Evolutionary conservation across 1,140 invertebrate species (phyloP).

Genomic region (Drosophila insularis): DNA sequence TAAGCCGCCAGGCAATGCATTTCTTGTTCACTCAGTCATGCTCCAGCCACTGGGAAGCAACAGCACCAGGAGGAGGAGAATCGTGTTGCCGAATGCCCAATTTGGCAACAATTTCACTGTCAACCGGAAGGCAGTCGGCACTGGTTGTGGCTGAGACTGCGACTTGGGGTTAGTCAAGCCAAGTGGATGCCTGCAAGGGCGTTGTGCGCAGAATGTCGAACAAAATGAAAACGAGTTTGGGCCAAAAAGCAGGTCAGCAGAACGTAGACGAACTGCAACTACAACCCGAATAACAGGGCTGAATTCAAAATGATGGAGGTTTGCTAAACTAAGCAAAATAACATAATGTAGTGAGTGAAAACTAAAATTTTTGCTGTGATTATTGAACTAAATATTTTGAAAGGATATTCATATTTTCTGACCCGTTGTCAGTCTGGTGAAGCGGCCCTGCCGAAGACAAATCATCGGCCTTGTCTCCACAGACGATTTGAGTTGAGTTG

Average conservation of each 20-base stretch:
- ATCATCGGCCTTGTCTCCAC: slow-evolving; percentile 61
- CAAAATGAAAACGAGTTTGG: slow-evolving; percentile 74
- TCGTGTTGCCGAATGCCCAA: slow-evolving; percentile 59
- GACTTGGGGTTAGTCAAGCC: slow-evolving; percentile 12
- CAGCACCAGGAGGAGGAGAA: slow-evolving; percentile 33
- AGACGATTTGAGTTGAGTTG: background rate
- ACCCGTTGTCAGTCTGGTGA: background rate
- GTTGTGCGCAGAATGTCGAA: slow-evolving; percentile 59
- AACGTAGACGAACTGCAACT: slow-evolving; percentile 44
- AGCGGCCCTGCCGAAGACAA: slow-evolving; percentile 37
- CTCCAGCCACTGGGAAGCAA: slow-evolving; percentile 44
- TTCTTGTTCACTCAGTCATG: slow-evolving; percentile 34
- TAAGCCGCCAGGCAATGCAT: slow-evolving; percentile 64
- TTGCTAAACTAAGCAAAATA: too few species aligned
- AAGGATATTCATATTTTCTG: too few species aligned
- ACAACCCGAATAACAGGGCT: slow-evolving; percentile 22
- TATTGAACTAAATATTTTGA: too few species aligned
- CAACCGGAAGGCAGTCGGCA: slow-evolving; percentile 43
- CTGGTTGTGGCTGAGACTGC: background rate
- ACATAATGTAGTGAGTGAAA: too few species aligned
- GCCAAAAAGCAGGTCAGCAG: slow-evolving; percentile 69
- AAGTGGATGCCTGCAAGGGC: slow-evolving; percentile 62
- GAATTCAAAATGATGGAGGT: background rate
- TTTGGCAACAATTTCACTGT: slow-evolving; percentile 73
- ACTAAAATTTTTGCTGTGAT: too few species aligned